Base-by-base conservation (phyloP, 2,888 invertebrate species). In the Habroteleia sp. region DNA sequence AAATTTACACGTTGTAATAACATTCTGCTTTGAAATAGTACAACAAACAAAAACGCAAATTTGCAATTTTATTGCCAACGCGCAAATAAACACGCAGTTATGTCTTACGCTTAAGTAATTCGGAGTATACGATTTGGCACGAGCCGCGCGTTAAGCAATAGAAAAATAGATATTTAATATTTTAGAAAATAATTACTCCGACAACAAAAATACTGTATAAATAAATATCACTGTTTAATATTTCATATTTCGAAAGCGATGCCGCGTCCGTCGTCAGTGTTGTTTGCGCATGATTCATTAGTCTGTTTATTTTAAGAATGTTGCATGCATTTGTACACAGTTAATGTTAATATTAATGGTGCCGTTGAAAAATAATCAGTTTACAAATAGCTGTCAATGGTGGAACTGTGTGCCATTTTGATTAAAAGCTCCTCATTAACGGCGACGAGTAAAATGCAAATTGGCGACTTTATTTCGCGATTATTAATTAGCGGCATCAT, bases 1-100 rank as follows among this genome's bases (percentile, higher is more conserved):
- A 23, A 48, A 44, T 65, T 65, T 44, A 54, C 65, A 65, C 37
- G 54, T 65, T 65, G 65, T 54, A 52, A 63, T 29, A 23, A 25
- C 41, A 63, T 31, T 41, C 13, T 3, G 20, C 23, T 23, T 52
- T 42, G 52, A 52, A 63, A 63, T 63, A 35, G 29, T 35, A 54
- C 42, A 37, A 44, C 27, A 52, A 65, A 52, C 23, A 65, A 52
- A 54, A 20, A 39, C n/a, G 44, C 33, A 54, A 25, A 37, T 17
- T 54, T 44, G 23, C 42, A 31, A 20, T 56, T 39, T 56, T 42
- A 56, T 56, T 56, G 56, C 56, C 56, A 56, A 41, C 20, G 31
- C 8, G 13, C 33, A 11, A 23, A 23, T 56, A 56, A 42, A 56
- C 56, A 56, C 11, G 23, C 41, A 29, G 20, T 56, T 41, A 41